Percentiles rank a stretch among this genome's conserved stretches.
Evolutionary conservation across 2,113 vertebrate species (phyloP).

Genomic region (Piaya cayana): DNA sequence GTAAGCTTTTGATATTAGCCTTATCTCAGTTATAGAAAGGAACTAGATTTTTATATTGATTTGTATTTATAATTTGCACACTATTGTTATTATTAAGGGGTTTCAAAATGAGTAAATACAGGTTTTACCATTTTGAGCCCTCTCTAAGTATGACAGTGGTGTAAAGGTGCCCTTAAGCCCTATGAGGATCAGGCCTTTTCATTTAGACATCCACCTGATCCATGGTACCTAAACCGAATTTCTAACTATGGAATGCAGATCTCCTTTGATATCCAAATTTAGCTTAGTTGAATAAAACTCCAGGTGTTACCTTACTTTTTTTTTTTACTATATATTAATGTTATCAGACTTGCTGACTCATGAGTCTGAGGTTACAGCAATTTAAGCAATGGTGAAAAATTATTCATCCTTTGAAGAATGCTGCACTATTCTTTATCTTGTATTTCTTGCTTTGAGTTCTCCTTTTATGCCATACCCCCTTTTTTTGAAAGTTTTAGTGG

Average conservation of each 20-base stretch:
- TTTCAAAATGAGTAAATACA: not conserved
- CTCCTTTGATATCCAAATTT: conserved; percentile 28
- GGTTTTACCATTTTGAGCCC: not conserved
- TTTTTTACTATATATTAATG: conserved; percentile 15
- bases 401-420: conserved; percentile 3
- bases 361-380: conserved; percentile 4
- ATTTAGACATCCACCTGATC: conserved; percentile 19
- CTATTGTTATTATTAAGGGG: not conserved
- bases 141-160: not conserved
- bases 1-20: not conserved
- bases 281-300: conserved; percentile 10
- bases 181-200: not conserved
- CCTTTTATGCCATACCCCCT: not conserved
- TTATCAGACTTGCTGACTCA: conserved; percentile 46
- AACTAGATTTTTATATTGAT: not conserved
- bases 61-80: not conserved
- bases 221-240: not conserved
- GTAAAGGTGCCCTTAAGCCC: not conserved
- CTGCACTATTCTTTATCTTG: not conserved
- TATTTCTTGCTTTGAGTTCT: not conserved
- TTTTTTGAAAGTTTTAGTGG: not conserved
- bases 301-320: not conserved
- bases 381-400: conserved; percentile 43
- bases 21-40: not conserved
- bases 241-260: conserved; percentile 20